Percentiles rank a stretch among this genome's conserved stretches.
These are phyloP conservation scores for Hypomecis atomaria DNA, from an alignment of 2,888 invertebrate genomes.

Conservation along the genomic window DNA sequence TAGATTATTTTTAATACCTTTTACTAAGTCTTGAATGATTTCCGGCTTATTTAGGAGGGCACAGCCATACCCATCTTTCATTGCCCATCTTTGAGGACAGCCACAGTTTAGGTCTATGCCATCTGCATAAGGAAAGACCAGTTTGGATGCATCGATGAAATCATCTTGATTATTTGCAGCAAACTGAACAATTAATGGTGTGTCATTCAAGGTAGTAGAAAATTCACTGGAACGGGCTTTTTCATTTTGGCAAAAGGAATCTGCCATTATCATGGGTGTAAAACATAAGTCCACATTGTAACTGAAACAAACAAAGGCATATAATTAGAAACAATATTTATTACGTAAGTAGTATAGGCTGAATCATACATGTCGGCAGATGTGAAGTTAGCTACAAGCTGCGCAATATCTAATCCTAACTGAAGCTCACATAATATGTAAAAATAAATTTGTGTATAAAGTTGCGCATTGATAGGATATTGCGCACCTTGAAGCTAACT, in stretches of 20 bases:
- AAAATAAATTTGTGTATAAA: too few relatives aligned
- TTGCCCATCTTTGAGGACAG: conserved; percentile 98
- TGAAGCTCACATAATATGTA: too few relatives aligned
- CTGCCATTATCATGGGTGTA: conserved; percentile 98
- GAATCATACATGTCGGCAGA: too few relatives aligned
- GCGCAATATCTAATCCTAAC: too few relatives aligned
- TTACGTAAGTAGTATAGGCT: too few relatives aligned
- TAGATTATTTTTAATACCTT: conserved; percentile 89
- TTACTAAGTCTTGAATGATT: conserved; percentile 91
- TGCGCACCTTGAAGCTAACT: too few relatives aligned
- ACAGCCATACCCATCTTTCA: conserved; percentile 95
- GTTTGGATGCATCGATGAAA: conserved; percentile 93
- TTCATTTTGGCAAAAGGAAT: conserved; percentile 95
- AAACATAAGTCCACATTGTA: conserved; percentile 96
- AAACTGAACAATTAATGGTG: conserved; percentile 97
- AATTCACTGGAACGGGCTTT: conserved; percentile 95
- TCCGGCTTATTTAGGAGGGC: conserved; percentile 93
- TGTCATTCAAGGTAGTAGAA: conserved; percentile 89
- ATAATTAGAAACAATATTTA: too few relatives aligned
- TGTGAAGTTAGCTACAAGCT: too few relatives aligned
- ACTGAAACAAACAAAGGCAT: conserved; percentile 65
- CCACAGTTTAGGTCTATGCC: conserved; percentile 99
- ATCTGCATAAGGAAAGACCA: conserved; percentile 93
- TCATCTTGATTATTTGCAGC: conserved; percentile 94
- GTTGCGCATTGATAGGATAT: too few relatives aligned